Evolutionary conservation across 1,140 invertebrate genomes (phyloP).

Genomic region (Macrobrachium nipponense): DNA sequence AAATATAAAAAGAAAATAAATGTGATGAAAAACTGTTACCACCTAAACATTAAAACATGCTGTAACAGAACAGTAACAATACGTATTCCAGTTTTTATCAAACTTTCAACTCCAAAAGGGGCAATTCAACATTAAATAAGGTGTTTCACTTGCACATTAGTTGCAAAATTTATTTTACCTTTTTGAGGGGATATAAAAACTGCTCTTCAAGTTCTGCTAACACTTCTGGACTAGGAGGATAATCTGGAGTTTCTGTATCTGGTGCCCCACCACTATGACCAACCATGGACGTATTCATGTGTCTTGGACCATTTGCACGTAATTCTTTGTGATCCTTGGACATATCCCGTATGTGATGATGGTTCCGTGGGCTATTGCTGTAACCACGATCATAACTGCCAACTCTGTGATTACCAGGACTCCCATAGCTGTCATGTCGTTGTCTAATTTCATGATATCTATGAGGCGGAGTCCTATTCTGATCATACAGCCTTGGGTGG

Average conservation of each 20-base stretch:
- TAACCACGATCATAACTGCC: slow-evolving; percentile 25
- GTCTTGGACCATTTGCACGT: slow-evolving; percentile 45
- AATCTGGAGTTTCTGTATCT: slow-evolving; percentile 67
- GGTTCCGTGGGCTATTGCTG: slow-evolving; percentile 25
- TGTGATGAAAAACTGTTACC: background rate
- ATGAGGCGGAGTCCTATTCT: slow-evolving; percentile 6
- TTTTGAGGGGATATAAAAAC: slow-evolving; percentile 53
- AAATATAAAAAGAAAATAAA: background rate
- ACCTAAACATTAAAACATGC: background rate
- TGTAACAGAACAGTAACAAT: background rate
- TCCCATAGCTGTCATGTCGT: slow-evolving; percentile 29
- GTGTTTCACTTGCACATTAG: no score
- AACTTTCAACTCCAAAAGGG: no score
- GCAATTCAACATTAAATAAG: no score
- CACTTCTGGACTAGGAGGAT: slow-evolving; percentile 44
- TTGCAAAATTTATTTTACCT: slow-evolving; percentile 7
- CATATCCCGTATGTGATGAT: slow-evolving; percentile 25
- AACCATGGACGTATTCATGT: background rate
- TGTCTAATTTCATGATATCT: slow-evolving; percentile 32
- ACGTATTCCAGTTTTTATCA: no score
- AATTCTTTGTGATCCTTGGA: slow-evolving; percentile 40
- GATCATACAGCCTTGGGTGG: slow-evolving; percentile 26
- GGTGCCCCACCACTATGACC: slow-evolving; percentile 1
- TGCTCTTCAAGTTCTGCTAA: slow-evolving; percentile 52
- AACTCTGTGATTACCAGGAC: slow-evolving; percentile 31